Evolutionary conservation across 1,140 invertebrate species (phyloP).

Genomic region (Aricia agestis): DNA sequence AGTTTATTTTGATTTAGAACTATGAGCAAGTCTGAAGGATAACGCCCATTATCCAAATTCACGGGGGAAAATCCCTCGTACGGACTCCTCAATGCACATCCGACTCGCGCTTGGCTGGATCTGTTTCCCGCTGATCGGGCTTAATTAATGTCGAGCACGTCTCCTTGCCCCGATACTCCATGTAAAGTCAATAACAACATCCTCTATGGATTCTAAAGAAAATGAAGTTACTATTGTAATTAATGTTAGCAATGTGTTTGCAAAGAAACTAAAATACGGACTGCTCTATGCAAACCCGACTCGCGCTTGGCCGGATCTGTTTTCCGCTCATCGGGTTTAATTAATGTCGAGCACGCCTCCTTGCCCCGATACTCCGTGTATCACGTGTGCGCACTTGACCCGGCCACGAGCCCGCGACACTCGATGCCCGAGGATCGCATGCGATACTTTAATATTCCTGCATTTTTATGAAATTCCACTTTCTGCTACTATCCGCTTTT

Average conservation of each 20-base stretch:
- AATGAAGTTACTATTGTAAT: too few relatives aligned
- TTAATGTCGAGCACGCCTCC: not conserved
- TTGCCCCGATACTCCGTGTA: not conserved
- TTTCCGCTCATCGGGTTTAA: not conserved
- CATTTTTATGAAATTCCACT: not conserved
- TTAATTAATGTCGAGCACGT: constrained; percentile 3
- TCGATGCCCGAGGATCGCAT: not conserved
- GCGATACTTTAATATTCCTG: not conserved
- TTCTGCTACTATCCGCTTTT: not conserved
- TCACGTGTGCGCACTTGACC: not conserved
- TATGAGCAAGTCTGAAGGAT: too few relatives aligned
- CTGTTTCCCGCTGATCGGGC: not conserved
- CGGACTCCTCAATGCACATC: too few relatives aligned
- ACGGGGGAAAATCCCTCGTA: too few relatives aligned
- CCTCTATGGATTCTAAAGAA: too few relatives aligned
- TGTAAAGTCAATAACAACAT: too few relatives aligned
- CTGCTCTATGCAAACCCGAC: too few relatives aligned
- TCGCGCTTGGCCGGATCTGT: not conserved
- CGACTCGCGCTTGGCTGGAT: not conserved
- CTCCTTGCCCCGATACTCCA: not conserved
- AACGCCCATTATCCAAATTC: too few relatives aligned
- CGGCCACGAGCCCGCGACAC: not conserved
- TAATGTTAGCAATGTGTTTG: too few relatives aligned
- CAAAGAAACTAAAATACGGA: too few relatives aligned
- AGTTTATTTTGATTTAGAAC: too few relatives aligned